phyloP scores from a whole-genome alignment of 2,888 invertebrate species.

The Fragum whitleyi region DNA sequence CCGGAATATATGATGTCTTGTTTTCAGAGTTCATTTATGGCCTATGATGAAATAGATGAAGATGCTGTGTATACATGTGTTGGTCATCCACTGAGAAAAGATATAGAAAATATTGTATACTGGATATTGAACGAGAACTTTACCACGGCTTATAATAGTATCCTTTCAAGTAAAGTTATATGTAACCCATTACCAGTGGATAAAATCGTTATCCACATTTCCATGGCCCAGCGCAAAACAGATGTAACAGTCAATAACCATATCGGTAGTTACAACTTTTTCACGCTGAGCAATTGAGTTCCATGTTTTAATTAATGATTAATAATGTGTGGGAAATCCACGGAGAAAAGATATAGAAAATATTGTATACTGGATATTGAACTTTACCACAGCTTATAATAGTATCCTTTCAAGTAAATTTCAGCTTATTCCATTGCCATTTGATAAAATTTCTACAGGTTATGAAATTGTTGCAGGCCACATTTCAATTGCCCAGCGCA shows the following conservation, averaged over 20 bases:
- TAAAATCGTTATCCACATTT: too few species aligned
- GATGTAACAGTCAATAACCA: too few species aligned
- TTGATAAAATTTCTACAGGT: too few species aligned
- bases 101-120: conserved; percentile 94
- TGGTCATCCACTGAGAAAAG: conserved; percentile 96
- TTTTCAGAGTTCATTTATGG: conserved; percentile 93
- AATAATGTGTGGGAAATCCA: conserved; percentile 99
- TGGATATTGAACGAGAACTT: conserved; percentile 91
- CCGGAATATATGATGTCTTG: too few species aligned
- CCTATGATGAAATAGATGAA: conserved; percentile 94
- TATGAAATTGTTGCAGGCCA: too few species aligned
- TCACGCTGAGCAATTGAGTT: too few species aligned
- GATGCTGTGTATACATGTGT: conserved; percentile 93
- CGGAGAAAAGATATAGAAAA: conserved; percentile 94
- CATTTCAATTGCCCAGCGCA: too few species aligned
- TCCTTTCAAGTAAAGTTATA: conserved; percentile 80
- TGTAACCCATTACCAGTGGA: too few species aligned
- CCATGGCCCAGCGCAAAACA: too few species aligned
- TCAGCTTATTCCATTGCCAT: too few species aligned
- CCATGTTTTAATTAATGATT: too few species aligned
- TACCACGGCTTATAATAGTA: conserved; percentile 91
- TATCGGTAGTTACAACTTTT: too few species aligned
- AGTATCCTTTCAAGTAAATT: conserved; percentile 88
- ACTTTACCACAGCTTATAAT: conserved; percentile 91
- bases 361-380: conserved; percentile 93